Evolutionary conservation across 2,113 vertebrate genomes (phyloP).

Genomic region (Nycticryphes semicollaris): DNA sequence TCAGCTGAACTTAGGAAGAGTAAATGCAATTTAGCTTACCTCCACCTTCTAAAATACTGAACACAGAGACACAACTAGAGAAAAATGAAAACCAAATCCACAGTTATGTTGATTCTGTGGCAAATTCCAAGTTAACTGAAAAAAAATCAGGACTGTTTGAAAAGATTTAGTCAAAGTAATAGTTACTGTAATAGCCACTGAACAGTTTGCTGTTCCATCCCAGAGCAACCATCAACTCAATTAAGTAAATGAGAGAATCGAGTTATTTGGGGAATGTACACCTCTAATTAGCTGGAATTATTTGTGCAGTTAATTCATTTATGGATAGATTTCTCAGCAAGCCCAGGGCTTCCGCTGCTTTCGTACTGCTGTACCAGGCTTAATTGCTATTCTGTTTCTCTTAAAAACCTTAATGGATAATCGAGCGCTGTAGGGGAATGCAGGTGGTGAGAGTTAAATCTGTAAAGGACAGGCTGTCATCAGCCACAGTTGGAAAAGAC

Average conservation of each 20-base stretch:
- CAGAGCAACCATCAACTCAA: slow-evolving; percentile 25
- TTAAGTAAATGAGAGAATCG: slow-evolving; percentile 28
- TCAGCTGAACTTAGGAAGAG: neutral
- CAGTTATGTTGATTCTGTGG: neutral
- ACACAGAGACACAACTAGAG: neutral
- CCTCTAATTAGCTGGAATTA: slow-evolving; percentile 58
- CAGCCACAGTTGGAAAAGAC: neutral
- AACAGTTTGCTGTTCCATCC: neutral
- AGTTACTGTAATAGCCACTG: neutral
- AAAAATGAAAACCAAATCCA: neutral
- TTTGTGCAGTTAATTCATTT: slow-evolving; percentile 56
- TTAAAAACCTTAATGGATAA: slow-evolving; percentile 28
- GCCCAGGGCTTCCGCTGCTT: neutral
- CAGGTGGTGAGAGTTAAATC: neutral
- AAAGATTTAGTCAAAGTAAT: neutral
- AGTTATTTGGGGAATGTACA: slow-evolving; percentile 37
- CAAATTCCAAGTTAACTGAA: neutral
- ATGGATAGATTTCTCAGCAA: slow-evolving; percentile 54
- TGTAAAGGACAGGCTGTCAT: neutral
- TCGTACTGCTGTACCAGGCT: neutral
- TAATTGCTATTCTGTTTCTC: slow-evolving; percentile 50
- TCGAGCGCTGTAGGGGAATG: neutral
- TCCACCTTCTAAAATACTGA: neutral
- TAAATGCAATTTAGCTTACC: neutral
- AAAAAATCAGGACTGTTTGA: neutral